Percentiles rank a stretch among this genome's conserved stretches.
phyloP scores from a whole-genome alignment of 2,113 vertebrate species.

The Desmodus rotundus region DNA sequence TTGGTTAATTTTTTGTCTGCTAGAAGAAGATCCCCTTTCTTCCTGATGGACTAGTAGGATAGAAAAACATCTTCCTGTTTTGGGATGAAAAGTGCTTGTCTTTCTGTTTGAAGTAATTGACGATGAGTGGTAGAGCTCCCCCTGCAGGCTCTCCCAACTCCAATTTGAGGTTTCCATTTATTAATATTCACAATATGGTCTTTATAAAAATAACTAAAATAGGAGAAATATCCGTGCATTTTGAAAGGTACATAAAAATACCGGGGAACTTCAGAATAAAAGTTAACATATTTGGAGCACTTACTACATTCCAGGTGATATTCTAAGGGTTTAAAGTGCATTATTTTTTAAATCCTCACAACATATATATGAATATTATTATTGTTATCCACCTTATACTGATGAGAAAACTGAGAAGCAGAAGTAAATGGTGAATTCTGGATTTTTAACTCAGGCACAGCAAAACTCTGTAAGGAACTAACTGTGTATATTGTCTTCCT shows the following conservation, averaged over 20 bases:
- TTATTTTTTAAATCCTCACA: neutral
- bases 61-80: neutral
- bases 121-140: neutral
- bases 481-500: neutral
- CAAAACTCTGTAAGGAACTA: neutral
- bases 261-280: neutral
- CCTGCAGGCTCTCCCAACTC: neutral
- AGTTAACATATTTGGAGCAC: neutral
- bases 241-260: neutral
- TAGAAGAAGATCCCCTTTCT: neutral
- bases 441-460: neutral
- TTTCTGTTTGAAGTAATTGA: neutral
- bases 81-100: neutral
- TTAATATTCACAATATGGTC: neutral
- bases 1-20: no score
- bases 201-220: constrained; percentile 21
- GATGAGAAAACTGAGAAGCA: neutral
- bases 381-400: neutral
- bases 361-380: neutral
- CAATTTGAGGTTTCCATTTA: neutral
- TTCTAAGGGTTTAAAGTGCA: neutral
- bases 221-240: neutral
- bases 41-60: neutral
- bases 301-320: neutral
- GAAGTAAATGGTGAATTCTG: neutral